Base-by-base conservation (phyloP, 2,113 vertebrate species). In the Limanda limanda region DNA sequence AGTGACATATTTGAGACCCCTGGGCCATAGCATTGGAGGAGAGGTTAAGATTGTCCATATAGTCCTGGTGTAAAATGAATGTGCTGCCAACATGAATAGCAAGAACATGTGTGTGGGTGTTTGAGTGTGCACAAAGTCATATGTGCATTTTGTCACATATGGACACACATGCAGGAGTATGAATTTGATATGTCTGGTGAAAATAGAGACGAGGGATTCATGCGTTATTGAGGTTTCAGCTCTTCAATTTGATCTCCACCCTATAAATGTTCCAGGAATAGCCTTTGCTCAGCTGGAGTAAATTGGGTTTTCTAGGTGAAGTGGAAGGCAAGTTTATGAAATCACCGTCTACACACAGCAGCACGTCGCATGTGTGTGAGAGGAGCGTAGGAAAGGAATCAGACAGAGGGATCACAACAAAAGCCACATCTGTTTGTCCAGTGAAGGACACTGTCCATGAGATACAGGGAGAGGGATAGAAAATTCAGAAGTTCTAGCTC, bases 211-310 rank as follows among this genome's bases (percentile, higher is more conserved):
- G 42, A 80, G 66, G 68, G 74, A 77, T 79, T 76, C 40, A 57
- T 84, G 74, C 3, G 62, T 81, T 86, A 85, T 85, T 78, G 80
- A 85, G 77, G 68, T 83, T 83, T 82, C 81, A 84, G 55, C 64
- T 80, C 63, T 80, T 76, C 85, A 90, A 86, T 91, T 88, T 88
- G 83, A 90, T 89, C 87, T 86, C 55, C 35, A 75, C 61, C 75
- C 67, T 78, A 83, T 88, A 89, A 90, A 91, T 83, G 90, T 82
- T 91, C 84, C 84, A 78, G 60, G 80, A 87, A 92, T 90, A 86
- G 82, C 86, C 80, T 81, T 72, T 83, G 74, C 88, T 83, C 79
- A 71, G 79, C 72, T 75, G 77, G 78, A 81, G 82, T 87, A 92
- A 85, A 92, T 93, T 86, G 68, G 82, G 90, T 91, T 91, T 88